Percentiles rank a stretch among this genome's conserved stretches.
phyloP scores from a whole-genome alignment of 2,797 vertebrate species.

The Argya squamiceps region DNA sequence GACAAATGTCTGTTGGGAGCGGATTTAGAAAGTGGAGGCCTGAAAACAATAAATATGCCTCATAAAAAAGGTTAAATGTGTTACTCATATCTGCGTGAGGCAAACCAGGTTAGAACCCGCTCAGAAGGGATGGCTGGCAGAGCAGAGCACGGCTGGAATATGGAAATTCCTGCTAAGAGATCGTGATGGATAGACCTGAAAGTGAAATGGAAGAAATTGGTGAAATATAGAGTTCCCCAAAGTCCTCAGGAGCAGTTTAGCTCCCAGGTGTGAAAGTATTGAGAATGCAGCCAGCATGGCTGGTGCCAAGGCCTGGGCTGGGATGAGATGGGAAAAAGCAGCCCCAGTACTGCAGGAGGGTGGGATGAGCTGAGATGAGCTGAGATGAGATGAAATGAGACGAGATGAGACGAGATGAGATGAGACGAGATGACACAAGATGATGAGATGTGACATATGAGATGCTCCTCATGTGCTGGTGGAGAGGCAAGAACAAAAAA shows the following conservation, averaged over 20 bases:
- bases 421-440: not conserved
- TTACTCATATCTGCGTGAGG: not conserved
- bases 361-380: not conserved
- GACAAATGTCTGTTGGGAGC: conserved; percentile 8
- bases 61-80: conserved; percentile 21
- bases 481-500: not conserved
- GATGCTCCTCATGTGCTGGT: not conserved
- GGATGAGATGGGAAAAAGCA: not conserved
- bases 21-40: not conserved
- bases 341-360: not conserved
- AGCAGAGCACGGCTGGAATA: not conserved
- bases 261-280: not conserved
- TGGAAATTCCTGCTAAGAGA: conserved; percentile 30
- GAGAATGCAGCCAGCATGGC: fast-evolving
- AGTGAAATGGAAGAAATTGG: not conserved
- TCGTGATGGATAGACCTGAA: not conserved
- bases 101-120: conserved; percentile 10
- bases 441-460: not conserved
- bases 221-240: not conserved
- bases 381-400: not conserved
- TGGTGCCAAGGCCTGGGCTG: not conserved
- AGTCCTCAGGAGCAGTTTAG: not conserved
- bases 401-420: not conserved
- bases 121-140: not conserved
- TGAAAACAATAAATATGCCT: conserved; percentile 17